A percentile compares a stretch with the other conserved stretches of the same genome.
phyloP scores from a whole-genome alignment of 1,140 invertebrate genomes.

The Dryas iulia region DNA sequence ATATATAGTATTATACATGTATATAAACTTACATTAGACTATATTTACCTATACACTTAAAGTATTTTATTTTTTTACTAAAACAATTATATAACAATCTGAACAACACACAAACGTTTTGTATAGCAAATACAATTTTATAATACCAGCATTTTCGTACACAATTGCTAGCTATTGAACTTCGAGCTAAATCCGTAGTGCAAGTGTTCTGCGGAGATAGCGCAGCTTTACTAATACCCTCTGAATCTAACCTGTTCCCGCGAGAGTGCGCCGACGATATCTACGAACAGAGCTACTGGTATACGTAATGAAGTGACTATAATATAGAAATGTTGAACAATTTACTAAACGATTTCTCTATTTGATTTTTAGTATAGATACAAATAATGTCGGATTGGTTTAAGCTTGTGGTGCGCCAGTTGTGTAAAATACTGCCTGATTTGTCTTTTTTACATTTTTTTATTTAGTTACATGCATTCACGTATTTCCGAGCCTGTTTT shows the following conservation, averaged over 20 bases:
- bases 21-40: too few species aligned
- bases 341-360: background rate
- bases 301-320: constrained; percentile 14
- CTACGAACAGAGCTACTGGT: constrained; percentile 8
- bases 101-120: background rate
- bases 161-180: constrained; percentile 1
- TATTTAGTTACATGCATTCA: background rate
- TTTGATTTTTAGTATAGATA: background rate
- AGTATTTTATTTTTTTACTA: too few species aligned
- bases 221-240: constrained; percentile 4
- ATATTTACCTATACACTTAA: too few species aligned
- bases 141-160: background rate
- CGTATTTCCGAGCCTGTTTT: too few species aligned
- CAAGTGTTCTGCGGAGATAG: constrained; percentile 17
- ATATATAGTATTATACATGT: too few species aligned
- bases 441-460: background rate
- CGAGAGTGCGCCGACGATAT: constrained; percentile 1
- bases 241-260: constrained; percentile 2
- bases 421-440: background rate
- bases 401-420: background rate
- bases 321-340: background rate
- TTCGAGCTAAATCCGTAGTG: constrained; percentile 8
- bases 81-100: too few species aligned
- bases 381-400: background rate
- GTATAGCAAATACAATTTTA: background rate